Conservation (phyloP, 1,140 invertebrate genomes). For the Ylistrum balloti region DNA sequence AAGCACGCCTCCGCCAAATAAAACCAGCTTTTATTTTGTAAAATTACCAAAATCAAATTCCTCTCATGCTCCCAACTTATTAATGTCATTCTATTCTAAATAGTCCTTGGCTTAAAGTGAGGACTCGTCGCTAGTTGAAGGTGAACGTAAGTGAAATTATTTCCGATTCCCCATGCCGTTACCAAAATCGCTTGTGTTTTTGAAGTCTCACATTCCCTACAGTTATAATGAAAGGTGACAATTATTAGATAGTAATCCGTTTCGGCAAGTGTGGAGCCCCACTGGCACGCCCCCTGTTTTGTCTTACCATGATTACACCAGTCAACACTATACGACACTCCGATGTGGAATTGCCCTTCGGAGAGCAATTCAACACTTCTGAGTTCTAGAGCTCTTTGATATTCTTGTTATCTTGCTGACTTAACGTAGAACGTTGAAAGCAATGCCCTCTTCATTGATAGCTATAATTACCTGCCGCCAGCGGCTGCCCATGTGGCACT, state of each 20-base stretch:
- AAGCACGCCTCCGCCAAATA: conserved; percentile 12
- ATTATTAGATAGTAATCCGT: conserved; percentile 20
- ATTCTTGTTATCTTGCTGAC: background rate
- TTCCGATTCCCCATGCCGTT: background rate
- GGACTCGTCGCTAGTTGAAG: background rate
- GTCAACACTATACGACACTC: background rate
- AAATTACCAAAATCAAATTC: conserved; percentile 14
- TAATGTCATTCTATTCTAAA: background rate
- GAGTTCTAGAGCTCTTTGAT: background rate
- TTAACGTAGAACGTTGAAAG: background rate
- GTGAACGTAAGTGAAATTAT: conserved; percentile 29
- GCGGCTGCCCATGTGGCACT: background rate
- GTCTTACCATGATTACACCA: conserved; percentile 11
- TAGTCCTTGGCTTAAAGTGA: background rate
- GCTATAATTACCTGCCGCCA: background rate
- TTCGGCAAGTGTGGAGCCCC: background rate
- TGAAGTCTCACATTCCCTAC: background rate
- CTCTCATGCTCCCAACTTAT: background rate
- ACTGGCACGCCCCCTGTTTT: background rate
- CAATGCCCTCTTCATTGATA: background rate
- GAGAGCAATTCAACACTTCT: background rate
- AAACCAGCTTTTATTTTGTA: conserved; percentile 28
- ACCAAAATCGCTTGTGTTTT: background rate
- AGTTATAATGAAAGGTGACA: conserved; percentile 39
- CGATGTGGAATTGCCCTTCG: background rate